phyloP scores from a whole-genome alignment of 2,888 invertebrate genomes.

The Fragum sueziense region DNA sequence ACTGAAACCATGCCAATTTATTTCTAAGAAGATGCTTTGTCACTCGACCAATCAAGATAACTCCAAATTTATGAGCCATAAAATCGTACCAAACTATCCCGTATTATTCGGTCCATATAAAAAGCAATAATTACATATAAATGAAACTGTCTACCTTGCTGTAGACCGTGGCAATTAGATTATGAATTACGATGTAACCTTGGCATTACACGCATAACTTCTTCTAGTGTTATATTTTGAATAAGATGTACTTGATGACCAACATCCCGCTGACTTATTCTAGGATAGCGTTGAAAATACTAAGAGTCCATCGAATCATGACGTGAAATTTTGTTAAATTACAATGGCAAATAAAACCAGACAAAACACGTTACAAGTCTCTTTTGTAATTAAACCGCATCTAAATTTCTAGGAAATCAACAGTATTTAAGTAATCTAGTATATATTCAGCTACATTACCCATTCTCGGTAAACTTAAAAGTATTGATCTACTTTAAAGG shows the following conservation, averaged over 20 bases:
- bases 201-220: background rate
- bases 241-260: too few relatives aligned
- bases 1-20: background rate
- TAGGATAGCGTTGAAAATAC: too few relatives aligned
- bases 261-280: too few relatives aligned
- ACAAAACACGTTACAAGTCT: too few relatives aligned
- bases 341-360: too few relatives aligned
- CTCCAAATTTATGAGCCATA: background rate
- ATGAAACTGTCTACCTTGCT: background rate
- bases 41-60: background rate
- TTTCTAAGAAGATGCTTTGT: background rate
- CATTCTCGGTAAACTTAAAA: too few relatives aligned
- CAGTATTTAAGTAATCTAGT: too few relatives aligned
- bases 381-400: too few relatives aligned
- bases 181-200: background rate
- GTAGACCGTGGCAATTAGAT: background rate
- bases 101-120: background rate
- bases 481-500: background rate
- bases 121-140: background rate
- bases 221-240: background rate
- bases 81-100: background rate
- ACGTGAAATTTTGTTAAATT: too few relatives aligned
- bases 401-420: too few relatives aligned
- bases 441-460: too few relatives aligned
- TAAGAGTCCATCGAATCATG: too few relatives aligned